Evolutionary conservation across 2,888 invertebrate genomes (phyloP).

Genomic region (Raillietiella orientalis): DNA sequence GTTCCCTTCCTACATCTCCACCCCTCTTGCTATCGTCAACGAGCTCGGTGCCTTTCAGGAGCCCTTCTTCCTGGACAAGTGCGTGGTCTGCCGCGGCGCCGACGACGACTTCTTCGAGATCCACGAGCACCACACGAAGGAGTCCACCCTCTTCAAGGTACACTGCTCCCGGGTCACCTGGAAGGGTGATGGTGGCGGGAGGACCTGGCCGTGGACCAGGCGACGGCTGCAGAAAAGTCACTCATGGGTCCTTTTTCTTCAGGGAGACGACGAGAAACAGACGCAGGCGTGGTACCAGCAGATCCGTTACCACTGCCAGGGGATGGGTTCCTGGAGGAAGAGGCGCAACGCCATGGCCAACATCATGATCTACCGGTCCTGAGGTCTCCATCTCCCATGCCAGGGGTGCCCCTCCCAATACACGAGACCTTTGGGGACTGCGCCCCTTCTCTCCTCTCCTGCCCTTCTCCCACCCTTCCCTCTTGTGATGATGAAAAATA

Average conservation of each 20-base stretch:
- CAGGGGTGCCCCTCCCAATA: no score
- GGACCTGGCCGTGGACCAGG: no score
- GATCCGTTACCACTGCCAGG: slow-evolving; percentile 61
- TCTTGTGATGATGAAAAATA: no score
- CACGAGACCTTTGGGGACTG: no score
- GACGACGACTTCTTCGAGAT: slow-evolving; percentile 87
- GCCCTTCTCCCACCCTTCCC: no score
- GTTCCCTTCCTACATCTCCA: no score
- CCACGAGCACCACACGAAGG: slow-evolving; percentile 66
- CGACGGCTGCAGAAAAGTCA: not conserved
- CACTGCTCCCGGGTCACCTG: no score
- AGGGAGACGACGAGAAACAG: slow-evolving; percentile 66
- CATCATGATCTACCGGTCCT: slow-evolving; percentile 46
- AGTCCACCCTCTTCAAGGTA: slow-evolving; percentile 81
- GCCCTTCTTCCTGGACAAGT: slow-evolving; percentile 60
- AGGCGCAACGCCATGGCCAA: slow-evolving; percentile 77
- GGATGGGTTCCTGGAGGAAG: slow-evolving; percentile 69
- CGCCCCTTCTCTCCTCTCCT: no score
- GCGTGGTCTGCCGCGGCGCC: slow-evolving; percentile 62
- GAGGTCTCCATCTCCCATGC: no score
- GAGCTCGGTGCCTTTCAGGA: slow-evolving; percentile 23
- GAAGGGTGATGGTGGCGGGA: no score
- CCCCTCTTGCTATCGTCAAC: no score
- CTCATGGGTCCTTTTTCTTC: slow-evolving; percentile 10
- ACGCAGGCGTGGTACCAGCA: slow-evolving; percentile 68